A percentile compares a stretch with the other conserved stretches of the same genome.
Conservation (phyloP, 2,113 vertebrate genomes). For the Silurus asotus region DNA sequence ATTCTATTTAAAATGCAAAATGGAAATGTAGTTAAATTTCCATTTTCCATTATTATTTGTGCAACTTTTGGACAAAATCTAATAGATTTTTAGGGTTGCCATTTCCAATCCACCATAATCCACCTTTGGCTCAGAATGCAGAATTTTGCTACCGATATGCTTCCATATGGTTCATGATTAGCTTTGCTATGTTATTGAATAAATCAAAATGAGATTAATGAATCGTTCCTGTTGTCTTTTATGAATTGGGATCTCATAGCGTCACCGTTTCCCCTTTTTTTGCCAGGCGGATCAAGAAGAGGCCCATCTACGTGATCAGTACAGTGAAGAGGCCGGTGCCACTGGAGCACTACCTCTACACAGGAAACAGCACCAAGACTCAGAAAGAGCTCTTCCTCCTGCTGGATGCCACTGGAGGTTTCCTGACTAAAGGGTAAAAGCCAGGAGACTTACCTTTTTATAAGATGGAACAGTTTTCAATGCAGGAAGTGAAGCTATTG, state of each 20-base stretch:
- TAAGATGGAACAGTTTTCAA: not conserved
- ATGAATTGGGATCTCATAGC: not conserved
- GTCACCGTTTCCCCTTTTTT: not conserved
- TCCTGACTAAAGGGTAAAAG: constrained; percentile 84
- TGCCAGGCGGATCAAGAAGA: constrained; percentile 83
- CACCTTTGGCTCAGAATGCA: too few species aligned
- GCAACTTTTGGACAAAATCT: too few species aligned
- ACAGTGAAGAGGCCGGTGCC: constrained; percentile 85
- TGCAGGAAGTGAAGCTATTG: not conserved
- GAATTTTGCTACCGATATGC: too few species aligned
- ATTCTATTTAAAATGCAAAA: too few species aligned
- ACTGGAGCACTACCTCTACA: constrained; percentile 87
- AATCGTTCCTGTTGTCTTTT: not conserved
- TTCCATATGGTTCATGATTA: not conserved
- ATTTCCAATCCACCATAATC: too few species aligned
- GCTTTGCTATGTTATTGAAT: too few species aligned
- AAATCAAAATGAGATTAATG: too few species aligned
- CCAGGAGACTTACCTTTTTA: not conserved
- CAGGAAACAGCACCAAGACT: constrained; percentile 88
- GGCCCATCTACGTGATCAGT: constrained; percentile 88
- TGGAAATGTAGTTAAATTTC: too few species aligned
- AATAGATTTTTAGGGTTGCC: too few species aligned
- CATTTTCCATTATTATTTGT: too few species aligned
- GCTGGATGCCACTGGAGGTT: constrained; percentile 78
- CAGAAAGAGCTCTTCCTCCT: constrained; percentile 87